Conservation (phyloP, 1,140 invertebrate species). For the Neodiprion lecontei region DNA sequence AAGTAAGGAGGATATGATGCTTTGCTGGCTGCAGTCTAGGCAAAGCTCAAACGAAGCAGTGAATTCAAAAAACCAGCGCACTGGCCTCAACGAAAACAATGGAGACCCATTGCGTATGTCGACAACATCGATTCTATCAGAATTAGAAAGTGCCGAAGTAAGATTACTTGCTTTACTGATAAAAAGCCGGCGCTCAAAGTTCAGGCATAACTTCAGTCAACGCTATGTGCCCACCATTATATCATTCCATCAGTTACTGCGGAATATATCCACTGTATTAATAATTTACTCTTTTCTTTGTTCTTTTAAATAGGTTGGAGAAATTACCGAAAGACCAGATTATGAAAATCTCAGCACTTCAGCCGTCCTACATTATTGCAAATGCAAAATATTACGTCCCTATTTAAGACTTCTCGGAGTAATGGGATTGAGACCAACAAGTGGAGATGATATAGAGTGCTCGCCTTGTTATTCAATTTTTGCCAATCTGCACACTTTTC, state of each 20-base stretch:
- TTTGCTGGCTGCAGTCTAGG: conserved; percentile 35
- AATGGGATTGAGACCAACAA: conserved; percentile 75
- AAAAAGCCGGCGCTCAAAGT: conserved; percentile 5
- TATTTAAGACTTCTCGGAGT: conserved; percentile 75
- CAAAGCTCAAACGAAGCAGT: conserved; percentile 38
- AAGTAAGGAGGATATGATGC: conserved; percentile 3
- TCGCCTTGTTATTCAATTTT: conserved; percentile 66
- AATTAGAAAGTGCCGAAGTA: conserved; percentile 57
- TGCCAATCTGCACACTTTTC: conserved; percentile 71
- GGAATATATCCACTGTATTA: too few relatives aligned
- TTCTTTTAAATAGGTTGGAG: conserved; percentile 65
- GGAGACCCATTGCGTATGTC: conserved; percentile 41
- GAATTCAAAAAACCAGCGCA: conserved; percentile 44
- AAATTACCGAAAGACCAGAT: conserved; percentile 70
- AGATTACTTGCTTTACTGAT: conserved; percentile 21
- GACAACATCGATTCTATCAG: conserved; percentile 49
- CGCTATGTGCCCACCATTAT: too few relatives aligned
- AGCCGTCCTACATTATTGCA: conserved; percentile 77
- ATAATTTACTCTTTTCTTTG: not conserved
- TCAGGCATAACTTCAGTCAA: not conserved
- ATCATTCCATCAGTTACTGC: too few relatives aligned
- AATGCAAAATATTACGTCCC: conserved; percentile 78
- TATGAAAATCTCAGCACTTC: conserved; percentile 74
- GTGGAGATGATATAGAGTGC: conserved; percentile 66
- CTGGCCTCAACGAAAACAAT: conserved; percentile 30